Conservation (phyloP, 1,140 invertebrate genomes). For the Macrocentrus cingulum region DNA sequence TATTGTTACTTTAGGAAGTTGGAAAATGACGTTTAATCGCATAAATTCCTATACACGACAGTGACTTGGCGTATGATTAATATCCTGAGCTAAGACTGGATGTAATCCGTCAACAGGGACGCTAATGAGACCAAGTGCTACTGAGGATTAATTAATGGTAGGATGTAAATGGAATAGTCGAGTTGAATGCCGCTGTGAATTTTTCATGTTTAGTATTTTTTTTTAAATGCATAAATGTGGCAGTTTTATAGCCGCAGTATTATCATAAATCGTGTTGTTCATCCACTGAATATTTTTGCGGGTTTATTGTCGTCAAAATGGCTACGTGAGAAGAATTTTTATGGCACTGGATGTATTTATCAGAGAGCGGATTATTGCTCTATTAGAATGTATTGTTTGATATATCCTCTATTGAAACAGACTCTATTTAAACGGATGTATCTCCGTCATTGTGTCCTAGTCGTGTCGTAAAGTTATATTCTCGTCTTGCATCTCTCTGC, state of each 20-base stretch:
- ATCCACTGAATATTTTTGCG: background rate
- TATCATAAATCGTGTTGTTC: background rate
- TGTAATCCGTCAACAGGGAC: slow-evolving; percentile 13
- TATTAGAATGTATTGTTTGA: too few species aligned
- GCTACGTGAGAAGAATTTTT: too few species aligned
- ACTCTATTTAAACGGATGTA: too few species aligned
- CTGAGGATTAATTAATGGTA: slow-evolving; percentile 28
- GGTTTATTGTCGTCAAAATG: too few species aligned
- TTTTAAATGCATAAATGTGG: background rate
- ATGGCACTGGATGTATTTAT: too few species aligned
- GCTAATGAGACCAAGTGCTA: slow-evolving; percentile 23
- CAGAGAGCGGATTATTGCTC: too few species aligned
- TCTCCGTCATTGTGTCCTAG: background rate
- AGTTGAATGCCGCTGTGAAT: too few species aligned
- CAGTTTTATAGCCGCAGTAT: background rate
- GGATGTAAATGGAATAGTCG: slow-evolving; percentile 27
- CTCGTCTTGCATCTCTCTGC: background rate
- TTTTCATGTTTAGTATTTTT: too few species aligned
- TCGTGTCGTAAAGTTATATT: background rate
- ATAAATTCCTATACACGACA: too few species aligned
- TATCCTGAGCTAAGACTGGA: background rate
- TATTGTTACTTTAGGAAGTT: too few species aligned
- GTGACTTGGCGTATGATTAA: background rate
- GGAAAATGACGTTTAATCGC: too few species aligned
- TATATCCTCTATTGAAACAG: too few species aligned